phyloP scores from a whole-genome alignment of 1,140 invertebrate genomes.

The Lasaia peninsularis region DNA sequence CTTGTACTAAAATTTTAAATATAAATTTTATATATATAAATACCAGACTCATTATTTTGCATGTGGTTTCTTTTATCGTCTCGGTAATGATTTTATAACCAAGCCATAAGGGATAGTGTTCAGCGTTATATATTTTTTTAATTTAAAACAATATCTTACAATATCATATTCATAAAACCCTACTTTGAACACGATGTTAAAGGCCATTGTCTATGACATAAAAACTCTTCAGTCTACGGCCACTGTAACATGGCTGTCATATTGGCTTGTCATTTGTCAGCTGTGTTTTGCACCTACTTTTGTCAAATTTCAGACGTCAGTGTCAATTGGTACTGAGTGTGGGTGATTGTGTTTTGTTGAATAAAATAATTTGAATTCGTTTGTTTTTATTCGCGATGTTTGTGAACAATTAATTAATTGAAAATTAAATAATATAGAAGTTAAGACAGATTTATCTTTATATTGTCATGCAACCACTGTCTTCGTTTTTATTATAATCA shows the following conservation, averaged over 20 bases:
- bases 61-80: too few relatives aligned
- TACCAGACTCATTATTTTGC: too few relatives aligned
- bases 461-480: not conserved
- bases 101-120: too few relatives aligned
- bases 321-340: slow-evolving; percentile 35
- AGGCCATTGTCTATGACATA: too few relatives aligned
- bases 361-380: slow-evolving; percentile 30
- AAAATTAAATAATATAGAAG: not conserved
- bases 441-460: not conserved
- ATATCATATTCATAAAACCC: too few relatives aligned
- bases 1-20: too few relatives aligned
- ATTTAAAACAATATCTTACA: too few relatives aligned
- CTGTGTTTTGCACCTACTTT: slow-evolving; percentile 5
- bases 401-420: not conserved
- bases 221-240: too few relatives aligned
- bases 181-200: too few relatives aligned
- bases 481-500: not conserved
- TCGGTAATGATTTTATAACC: too few relatives aligned
- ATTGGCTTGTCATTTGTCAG: not conserved
- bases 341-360: slow-evolving; percentile 29
- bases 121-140: too few relatives aligned
- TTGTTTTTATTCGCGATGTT: slow-evolving; percentile 29
- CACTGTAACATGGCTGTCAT: not conserved
- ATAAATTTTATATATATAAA: too few relatives aligned
- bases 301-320: slow-evolving; percentile 22